Evolutionary conservation across 2,797 vertebrate species (phyloP), one percentile per base, ranked within the genome.

Genomic region (Pangasius sanitwongsei): DNA sequence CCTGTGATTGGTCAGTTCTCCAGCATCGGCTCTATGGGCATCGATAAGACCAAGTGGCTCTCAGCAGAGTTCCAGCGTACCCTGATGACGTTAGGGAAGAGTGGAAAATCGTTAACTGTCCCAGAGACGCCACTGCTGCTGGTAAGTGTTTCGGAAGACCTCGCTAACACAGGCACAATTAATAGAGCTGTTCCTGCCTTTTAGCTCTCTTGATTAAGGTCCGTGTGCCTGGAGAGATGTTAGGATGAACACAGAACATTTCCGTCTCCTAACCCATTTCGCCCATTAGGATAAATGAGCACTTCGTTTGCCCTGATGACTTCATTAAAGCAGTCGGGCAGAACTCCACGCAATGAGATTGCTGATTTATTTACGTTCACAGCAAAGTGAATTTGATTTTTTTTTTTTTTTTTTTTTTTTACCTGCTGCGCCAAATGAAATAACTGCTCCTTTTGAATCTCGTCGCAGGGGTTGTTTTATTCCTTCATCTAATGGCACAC

Each of bases 11-110:
- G 97, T 11, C 99, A 99, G 93, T 99, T 99, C 92, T 99, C 99
- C 85, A 99, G 99, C 94, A 99, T 99, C 0, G 98, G 98, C 70
- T 99, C 98, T 0, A 91, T 99, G 97, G 99, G 98, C 86, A 86
- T 94, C 75, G 98, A 99, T 89, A 97, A 97, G 55, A 97, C 97
- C 83, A 99, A 99, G 81, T 99, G 99, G 99, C 91, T 99, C 88
- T 95, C 96, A 41, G 97, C 97, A 0, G 98, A 99, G 92, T 99
- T 99, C 94, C 97, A 97, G 91, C 97, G 96, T 85, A 98, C 97
- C 55, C 90, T 99, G 91, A 95, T 93, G 77, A 95, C 96, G 0
- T 91, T 97, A 63, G 96, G 97, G 55, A 96, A 93, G 55, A 41
- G 82, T 34, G 74, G 12, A 80, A 93, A 89, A 61, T 41, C 90